These are phyloP conservation scores for Papilio helenus DNA, from an alignment of 1,140 invertebrate species.

Conservation along the genomic window DNA sequence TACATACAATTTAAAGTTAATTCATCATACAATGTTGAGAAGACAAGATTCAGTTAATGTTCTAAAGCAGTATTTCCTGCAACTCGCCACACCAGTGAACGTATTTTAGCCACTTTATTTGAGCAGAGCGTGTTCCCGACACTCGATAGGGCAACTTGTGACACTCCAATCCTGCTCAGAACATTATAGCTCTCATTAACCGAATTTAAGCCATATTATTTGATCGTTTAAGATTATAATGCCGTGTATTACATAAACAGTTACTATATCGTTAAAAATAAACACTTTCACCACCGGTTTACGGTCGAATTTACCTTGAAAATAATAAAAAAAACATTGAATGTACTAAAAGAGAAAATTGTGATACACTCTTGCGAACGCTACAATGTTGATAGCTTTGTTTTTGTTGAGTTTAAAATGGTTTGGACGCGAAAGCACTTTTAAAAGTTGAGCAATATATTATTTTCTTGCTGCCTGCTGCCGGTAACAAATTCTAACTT, in stretches of 20 bases:
- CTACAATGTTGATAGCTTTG: slow-evolving; percentile 55
- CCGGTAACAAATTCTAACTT: slow-evolving; percentile 10
- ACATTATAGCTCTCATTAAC: slow-evolving; percentile 43
- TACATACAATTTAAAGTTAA: neutral
- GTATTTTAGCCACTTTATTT: slow-evolving; percentile 72
- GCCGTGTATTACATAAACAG: slow-evolving; percentile 41
- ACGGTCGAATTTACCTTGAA: slow-evolving; percentile 53
- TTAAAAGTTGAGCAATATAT: slow-evolving; percentile 6
- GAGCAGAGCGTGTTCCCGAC: slow-evolving; percentile 59
- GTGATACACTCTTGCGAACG: slow-evolving; percentile 48
- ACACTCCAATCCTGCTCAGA: slow-evolving; percentile 48
- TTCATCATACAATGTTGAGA: neutral
- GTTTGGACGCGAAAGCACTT: slow-evolving; percentile 25
- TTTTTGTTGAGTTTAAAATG: slow-evolving; percentile 53
- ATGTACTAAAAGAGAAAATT: slow-evolving; percentile 51
- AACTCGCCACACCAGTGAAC: slow-evolving; percentile 52
- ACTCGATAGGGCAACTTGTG: slow-evolving; percentile 63
- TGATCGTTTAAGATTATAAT: slow-evolving; percentile 39
- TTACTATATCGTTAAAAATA: slow-evolving; percentile 48
- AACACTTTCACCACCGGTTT: slow-evolving; percentile 46
- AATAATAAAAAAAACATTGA: slow-evolving; percentile 46
- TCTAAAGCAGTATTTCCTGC: slow-evolving; percentile 51
- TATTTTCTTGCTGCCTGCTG: neutral
- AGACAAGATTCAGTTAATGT: neutral
- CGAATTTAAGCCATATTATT: slow-evolving; percentile 46